Percentiles rank a stretch among this genome's conserved stretches.
These are phyloP conservation scores for Heterotilapia buettikoferi DNA, from an alignment of 2,113 vertebrate species.

Conservation along the genomic window DNA sequence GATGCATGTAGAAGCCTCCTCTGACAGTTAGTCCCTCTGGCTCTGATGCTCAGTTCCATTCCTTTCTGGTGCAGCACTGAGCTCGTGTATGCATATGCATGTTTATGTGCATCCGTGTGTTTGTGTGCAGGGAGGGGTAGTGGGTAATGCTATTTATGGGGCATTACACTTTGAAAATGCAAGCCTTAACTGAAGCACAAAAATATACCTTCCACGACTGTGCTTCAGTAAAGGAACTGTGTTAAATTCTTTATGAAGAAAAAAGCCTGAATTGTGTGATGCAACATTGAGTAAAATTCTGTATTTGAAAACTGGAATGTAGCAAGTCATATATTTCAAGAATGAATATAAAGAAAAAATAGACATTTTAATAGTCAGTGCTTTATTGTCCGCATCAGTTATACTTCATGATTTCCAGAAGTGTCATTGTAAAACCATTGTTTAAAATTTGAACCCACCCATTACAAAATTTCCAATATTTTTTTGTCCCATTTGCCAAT, in stretches of 20 bases:
- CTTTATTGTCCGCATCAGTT: neutral
- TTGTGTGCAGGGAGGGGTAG: neutral
- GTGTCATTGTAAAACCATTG: neutral
- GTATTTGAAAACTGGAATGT: neutral
- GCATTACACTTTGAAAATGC: slow-evolving; percentile 33
- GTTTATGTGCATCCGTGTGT: neutral
- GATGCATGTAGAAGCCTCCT: slow-evolving; percentile 51
- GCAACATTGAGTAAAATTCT: neutral
- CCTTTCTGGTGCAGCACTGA: neutral
- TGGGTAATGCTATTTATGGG: slow-evolving; percentile 23
- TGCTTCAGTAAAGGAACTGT: slow-evolving; percentile 3
- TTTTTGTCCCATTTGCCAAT: neutral
- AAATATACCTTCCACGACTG: neutral
- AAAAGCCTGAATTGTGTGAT: neutral
- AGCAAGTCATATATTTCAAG: neutral
- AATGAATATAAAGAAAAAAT: neutral
- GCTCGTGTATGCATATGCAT: neutral
- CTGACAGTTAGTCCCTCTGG: slow-evolving; percentile 42
- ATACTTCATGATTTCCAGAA: neutral
- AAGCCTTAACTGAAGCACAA: slow-evolving; percentile 36
- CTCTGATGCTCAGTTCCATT: slow-evolving; percentile 1
- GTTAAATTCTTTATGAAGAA: slow-evolving; percentile 35
- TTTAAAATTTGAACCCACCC: neutral
- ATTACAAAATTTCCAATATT: neutral
- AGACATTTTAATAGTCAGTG: neutral